Percentiles rank a stretch among this genome's conserved stretches.
These are phyloP conservation scores for Drosophila ironensis DNA, from an alignment of 1,140 invertebrate species.

Conservation along the genomic window DNA sequence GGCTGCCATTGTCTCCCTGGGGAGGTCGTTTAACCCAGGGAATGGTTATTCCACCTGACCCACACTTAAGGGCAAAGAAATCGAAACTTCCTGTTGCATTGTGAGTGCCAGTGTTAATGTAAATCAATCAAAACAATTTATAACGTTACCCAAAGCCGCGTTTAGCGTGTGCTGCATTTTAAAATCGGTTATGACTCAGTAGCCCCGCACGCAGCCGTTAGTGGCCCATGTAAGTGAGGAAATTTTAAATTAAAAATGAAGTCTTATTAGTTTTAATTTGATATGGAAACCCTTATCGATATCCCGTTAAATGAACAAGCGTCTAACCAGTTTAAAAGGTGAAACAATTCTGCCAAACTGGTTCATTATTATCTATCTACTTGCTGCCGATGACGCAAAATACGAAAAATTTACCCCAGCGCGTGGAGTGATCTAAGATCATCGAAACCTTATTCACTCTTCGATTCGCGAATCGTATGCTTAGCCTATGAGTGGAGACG, in stretches of 20 bases:
- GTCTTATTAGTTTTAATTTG: background rate
- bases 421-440: constrained; percentile 50
- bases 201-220: constrained; percentile 15
- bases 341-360: constrained; percentile 37
- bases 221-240: background rate
- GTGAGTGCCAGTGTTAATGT: constrained; percentile 9
- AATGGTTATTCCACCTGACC: constrained; percentile 13
- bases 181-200: constrained; percentile 58
- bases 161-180: constrained; percentile 47
- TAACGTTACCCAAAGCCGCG: background rate
- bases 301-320: background rate
- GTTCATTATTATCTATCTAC: constrained; percentile 23
- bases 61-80: constrained; percentile 57
- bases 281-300: too few relatives aligned
- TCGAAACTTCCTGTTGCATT: constrained; percentile 63
- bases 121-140: constrained; percentile 7
- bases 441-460: too few relatives aligned
- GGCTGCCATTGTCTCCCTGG: background rate
- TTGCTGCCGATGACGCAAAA: constrained; percentile 30
- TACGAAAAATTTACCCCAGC: constrained; percentile 3
- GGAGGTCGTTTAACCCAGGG: constrained; percentile 49
- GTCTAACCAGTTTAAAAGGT: constrained; percentile 40
- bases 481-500: background rate
- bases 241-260: background rate
- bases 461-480: background rate